Base-by-base conservation (phyloP, 1,140 invertebrate genomes). In the Drosophila navojoa region DNA sequence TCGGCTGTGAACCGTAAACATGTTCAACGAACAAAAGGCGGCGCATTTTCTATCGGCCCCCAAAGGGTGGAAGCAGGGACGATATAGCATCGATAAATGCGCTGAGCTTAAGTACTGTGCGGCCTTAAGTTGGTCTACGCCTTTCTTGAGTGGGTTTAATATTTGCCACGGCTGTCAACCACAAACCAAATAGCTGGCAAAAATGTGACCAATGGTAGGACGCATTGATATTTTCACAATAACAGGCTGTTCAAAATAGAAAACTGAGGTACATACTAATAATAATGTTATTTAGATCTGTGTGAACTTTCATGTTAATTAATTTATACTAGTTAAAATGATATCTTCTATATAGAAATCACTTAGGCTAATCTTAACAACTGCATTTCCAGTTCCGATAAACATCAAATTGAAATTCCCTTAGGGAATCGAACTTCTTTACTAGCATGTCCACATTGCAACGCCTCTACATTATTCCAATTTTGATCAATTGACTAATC, bases 71-170 rank as follows among this genome's bases (percentile, higher is more conserved):
- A 44, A 60, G 49, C 4, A 50, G 66, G 44, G 67, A 49, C 38
- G 44, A 52, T 75, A 69, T 57, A 63, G 75, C 68, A 79, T 87
- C 84, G 76, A 87, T 87, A 89, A 89, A 82, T 89, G 76, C 67
- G 70, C 54, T 58, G 70, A 53, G 49, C 68, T 73, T 76, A 76
- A 78, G 76, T 78, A 72, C 57, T 66, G 35, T 29, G 59, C 29
- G 40, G 47, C 61, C 64, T 69, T 69, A 44, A 69, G 63, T 55
- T 59, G 54, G 29, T 35, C 52, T 67, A 49, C 57, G 32, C 38
- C 40, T 9, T 10, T 77, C 81, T 75, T 71, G 81, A 85, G 77
- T 77, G 81, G 81, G 72, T 58, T 85, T 80, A 84, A 81, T 72
- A 68, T 70, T 77, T 66, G 74, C 42, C 62, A 74, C 81, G 69